Conservation (phyloP, 2,888 invertebrate species). For the Copidosoma aretas region DNA sequence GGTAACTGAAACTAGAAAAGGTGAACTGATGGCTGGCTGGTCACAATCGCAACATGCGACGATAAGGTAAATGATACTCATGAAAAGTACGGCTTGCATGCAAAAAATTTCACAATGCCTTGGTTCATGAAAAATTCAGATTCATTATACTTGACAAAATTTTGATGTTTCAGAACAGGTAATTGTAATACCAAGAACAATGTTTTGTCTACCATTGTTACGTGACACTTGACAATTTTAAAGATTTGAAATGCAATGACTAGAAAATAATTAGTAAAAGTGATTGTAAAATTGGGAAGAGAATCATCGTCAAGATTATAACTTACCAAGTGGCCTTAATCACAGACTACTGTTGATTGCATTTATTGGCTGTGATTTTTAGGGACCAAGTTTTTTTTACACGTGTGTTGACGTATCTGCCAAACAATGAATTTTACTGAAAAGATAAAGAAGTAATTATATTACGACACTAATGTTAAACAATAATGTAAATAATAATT, state of each 20-base stretch:
- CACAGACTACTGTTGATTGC: constrained; percentile 56
- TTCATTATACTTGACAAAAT: neutral
- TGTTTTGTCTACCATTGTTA: constrained; percentile 56
- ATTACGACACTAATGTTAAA: constrained; percentile 3
- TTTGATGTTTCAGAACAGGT: constrained; percentile 38
- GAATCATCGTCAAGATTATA: constrained; percentile 42
- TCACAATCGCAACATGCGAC: constrained; percentile 59
- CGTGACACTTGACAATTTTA: constrained; percentile 45
- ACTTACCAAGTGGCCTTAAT: constrained; percentile 48
- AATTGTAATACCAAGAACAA: constrained; percentile 42
- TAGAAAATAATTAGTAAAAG: constrained; percentile 8
- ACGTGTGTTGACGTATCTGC: constrained; percentile 22
- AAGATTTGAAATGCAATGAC: constrained; percentile 4
- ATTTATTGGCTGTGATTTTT: constrained; percentile 63
- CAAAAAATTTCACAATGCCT: neutral
- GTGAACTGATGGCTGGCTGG: constrained; percentile 58
- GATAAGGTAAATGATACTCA: constrained; percentile 51
- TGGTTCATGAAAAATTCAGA: neutral
- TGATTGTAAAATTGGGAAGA: constrained; percentile 30
- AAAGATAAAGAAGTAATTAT: constrained; percentile 12
- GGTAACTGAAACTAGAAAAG: constrained; percentile 51
- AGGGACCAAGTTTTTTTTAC: constrained; percentile 57
- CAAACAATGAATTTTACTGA: neutral
- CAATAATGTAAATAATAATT: constrained; percentile 5
- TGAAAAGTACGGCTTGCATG: too few species aligned